A percentile compares a stretch with the other conserved stretches of the same genome.
Conservation (phyloP, 2,888 invertebrate genomes). For the Coelinius sp. region DNA sequence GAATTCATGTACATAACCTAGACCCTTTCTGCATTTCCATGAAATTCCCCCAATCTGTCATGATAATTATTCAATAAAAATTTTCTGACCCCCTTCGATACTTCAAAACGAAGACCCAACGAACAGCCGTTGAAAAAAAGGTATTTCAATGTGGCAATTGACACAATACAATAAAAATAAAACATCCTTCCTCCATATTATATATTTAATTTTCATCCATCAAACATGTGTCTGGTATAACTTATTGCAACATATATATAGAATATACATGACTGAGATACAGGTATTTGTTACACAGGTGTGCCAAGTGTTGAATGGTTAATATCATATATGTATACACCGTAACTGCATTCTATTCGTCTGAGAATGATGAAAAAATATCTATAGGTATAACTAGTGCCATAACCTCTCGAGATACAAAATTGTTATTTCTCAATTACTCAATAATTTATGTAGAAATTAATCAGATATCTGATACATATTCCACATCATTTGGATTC, state of each 20-base stretch:
- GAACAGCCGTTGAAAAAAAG: neutral
- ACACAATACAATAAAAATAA: neutral
- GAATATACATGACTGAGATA: neutral
- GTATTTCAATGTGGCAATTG: neutral
- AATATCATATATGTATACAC: neutral
- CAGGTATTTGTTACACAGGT: neutral
- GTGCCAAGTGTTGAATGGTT: neutral
- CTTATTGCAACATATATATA: neutral
- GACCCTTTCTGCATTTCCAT: no score
- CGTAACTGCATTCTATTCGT: neutral
- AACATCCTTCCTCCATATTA: neutral
- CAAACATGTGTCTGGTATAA: neutral
- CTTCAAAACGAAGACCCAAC: neutral
- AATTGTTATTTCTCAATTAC: constrained; percentile 6
- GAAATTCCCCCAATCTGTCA: no score
- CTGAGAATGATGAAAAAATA: neutral
- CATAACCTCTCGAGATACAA: neutral
- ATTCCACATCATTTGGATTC: neutral
- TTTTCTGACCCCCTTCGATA: neutral
- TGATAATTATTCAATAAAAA: neutral
- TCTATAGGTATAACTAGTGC: neutral
- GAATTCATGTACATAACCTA: no score
- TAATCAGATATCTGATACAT: neutral
- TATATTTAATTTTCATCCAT: neutral
- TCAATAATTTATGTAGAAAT: neutral